A percentile compares a stretch with the other conserved stretches of the same genome.
Conservation (phyloP, 1,140 invertebrate genomes). For the Drosophila pachea region DNA sequence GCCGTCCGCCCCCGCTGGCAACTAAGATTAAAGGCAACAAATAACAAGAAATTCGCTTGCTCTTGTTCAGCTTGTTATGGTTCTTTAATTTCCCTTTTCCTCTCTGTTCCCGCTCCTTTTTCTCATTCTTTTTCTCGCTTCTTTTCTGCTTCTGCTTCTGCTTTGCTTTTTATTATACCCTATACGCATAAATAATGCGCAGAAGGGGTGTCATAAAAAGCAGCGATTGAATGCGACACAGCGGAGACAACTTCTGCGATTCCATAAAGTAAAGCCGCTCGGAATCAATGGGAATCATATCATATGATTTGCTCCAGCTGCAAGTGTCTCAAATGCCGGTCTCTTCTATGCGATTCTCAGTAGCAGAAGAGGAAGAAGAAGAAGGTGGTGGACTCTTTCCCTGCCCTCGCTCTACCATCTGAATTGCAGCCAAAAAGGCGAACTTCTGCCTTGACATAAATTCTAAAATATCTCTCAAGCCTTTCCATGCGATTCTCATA, state of each 20-base stretch:
- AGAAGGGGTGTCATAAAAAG: not conserved
- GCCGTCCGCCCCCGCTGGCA: not conserved
- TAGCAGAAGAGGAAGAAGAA: too few relatives aligned
- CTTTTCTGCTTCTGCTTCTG: too few relatives aligned
- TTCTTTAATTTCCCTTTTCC: constrained; percentile 15
- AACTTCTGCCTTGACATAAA: too few relatives aligned
- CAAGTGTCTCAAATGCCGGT: too few relatives aligned
- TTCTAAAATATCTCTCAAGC: not conserved
- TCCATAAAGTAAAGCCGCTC: not conserved
- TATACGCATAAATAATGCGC: not conserved
- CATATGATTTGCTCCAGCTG: too few relatives aligned
- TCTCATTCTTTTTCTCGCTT: too few relatives aligned
- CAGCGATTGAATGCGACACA: not conserved
- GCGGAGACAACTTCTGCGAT: not conserved
- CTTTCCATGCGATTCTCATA: not conserved
- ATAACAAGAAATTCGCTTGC: constrained; percentile 29
- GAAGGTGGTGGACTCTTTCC: too few relatives aligned
- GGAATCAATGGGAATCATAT: too few relatives aligned
- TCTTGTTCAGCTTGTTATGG: constrained; percentile 16
- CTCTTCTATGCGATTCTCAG: too few relatives aligned
- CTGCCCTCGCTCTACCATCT: too few relatives aligned
- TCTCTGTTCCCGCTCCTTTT: not conserved
- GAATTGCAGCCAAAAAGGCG: too few relatives aligned
- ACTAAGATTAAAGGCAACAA: constrained; percentile 59
- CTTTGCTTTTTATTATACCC: constrained; percentile 14